Conservation (phyloP, 2,113 vertebrate species). For the Ondatra zibethicus region DNA sequence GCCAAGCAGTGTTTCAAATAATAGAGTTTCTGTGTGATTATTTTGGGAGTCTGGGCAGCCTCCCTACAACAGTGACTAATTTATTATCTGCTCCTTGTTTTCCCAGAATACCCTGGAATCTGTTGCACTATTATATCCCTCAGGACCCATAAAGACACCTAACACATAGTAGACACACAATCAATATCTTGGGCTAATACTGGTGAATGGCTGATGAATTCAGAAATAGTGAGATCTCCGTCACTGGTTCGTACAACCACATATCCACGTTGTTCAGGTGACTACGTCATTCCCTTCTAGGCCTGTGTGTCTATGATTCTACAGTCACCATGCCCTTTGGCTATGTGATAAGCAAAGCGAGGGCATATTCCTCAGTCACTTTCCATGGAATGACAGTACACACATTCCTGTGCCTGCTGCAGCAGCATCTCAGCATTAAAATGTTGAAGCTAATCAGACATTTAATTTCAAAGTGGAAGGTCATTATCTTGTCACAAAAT, state of each 20-base stretch:
- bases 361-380: constrained; percentile 45
- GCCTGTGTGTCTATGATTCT: not conserved
- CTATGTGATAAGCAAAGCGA: not conserved
- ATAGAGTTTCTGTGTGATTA: too few species aligned
- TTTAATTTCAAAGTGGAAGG: constrained; percentile 78
- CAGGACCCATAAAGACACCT: not conserved
- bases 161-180: not conserved
- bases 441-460: constrained; percentile 78
- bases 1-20: too few species aligned
- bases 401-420: constrained; percentile 43
- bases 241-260: not conserved
- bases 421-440: constrained; percentile 69
- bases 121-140: not conserved
- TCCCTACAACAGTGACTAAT: not conserved
- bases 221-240: not conserved
- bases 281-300: not conserved
- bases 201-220: not conserved
- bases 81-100: not conserved
- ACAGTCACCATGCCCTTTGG: not conserved
- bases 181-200: constrained; percentile 29
- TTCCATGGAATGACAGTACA: constrained; percentile 20
- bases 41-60: too few species aligned
- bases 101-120: not conserved
- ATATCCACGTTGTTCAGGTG: not conserved
- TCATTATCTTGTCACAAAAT: constrained; percentile 82